Percentiles rank a stretch among this genome's conserved stretches.
phyloP scores from a whole-genome alignment of 2,113 vertebrate species.

The Aptenodytes forsteri region DNA sequence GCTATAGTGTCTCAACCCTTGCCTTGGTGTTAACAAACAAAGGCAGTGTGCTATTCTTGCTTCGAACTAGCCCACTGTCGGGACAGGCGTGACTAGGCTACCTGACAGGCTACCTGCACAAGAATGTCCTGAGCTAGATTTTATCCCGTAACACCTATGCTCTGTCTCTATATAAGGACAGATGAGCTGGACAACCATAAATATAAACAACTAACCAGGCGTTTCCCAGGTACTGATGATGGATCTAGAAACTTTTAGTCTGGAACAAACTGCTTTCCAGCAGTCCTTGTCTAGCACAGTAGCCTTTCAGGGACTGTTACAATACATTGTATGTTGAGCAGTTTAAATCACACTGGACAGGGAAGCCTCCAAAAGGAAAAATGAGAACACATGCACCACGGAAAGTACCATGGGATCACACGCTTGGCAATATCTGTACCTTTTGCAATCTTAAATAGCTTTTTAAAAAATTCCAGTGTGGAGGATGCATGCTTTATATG shows the following conservation, averaged over 20 bases:
- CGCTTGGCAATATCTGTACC: background rate
- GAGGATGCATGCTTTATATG: background rate
- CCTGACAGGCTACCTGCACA: background rate
- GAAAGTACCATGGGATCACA: background rate
- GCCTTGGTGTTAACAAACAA: background rate
- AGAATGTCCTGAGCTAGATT: background rate
- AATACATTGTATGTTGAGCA: background rate
- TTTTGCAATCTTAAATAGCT: background rate
- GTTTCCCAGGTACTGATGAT: background rate
- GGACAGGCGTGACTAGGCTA: background rate
- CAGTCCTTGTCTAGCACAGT: background rate
- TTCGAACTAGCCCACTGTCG: background rate
- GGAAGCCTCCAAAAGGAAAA: background rate
- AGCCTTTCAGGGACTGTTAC: background rate
- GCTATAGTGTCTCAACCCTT: background rate
- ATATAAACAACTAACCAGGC: background rate
- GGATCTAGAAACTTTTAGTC: background rate
- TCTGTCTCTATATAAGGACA: background rate
- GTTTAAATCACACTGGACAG: background rate
- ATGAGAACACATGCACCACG: background rate
- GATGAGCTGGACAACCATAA: background rate
- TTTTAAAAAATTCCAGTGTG: background rate
- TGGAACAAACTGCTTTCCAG: background rate
- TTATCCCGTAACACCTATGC: background rate
- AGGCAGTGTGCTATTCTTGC: fast-evolving